Percentiles rank a stretch among this genome's conserved stretches.
These are phyloP conservation scores for Meloidogyne chitwoodi DNA, from an alignment of 1,140 invertebrate genomes.

Conservation along the genomic window DNA sequence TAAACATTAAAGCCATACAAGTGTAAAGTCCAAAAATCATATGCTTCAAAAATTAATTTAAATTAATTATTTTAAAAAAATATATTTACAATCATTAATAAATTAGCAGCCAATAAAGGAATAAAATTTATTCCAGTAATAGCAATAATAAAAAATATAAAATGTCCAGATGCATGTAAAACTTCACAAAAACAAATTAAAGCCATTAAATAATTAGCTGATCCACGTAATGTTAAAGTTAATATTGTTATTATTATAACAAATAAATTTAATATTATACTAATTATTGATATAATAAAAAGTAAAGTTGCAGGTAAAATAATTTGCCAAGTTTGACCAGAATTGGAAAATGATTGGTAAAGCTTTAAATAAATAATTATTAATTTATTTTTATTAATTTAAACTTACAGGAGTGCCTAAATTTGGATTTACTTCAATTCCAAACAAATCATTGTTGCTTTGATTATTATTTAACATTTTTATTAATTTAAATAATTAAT, in stretches of 20 bases:
- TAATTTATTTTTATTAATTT: too few relatives aligned
- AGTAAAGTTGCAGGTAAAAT: neutral
- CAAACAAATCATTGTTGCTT: neutral
- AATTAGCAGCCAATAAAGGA: neutral
- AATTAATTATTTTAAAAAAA: too few relatives aligned
- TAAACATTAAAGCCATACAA: neutral
- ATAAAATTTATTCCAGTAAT: conserved; percentile 14
- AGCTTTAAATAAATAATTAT: too few relatives aligned
- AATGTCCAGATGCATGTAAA: conserved; percentile 13
- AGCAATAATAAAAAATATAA: conserved; percentile 4
- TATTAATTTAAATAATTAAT: too few relatives aligned
- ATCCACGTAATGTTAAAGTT: conserved; percentile 1
- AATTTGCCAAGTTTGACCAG: neutral
- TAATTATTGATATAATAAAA: neutral
- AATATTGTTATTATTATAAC: neutral
- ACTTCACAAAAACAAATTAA: conserved; percentile 9
- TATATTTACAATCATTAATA: neutral
- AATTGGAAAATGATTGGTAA: neutral
- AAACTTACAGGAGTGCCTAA: too few relatives aligned
- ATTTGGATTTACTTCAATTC: neutral
- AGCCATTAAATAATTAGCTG: conserved; percentile 19
- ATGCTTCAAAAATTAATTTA: neutral
- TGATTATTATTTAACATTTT: neutral
- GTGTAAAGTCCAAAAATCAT: neutral
- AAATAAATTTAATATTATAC: conserved; percentile 2